Percentiles rank a stretch among this genome's conserved stretches.
Conservation (phyloP, 2,113 vertebrate genomes). For the Hirundichthys speculiger region DNA sequence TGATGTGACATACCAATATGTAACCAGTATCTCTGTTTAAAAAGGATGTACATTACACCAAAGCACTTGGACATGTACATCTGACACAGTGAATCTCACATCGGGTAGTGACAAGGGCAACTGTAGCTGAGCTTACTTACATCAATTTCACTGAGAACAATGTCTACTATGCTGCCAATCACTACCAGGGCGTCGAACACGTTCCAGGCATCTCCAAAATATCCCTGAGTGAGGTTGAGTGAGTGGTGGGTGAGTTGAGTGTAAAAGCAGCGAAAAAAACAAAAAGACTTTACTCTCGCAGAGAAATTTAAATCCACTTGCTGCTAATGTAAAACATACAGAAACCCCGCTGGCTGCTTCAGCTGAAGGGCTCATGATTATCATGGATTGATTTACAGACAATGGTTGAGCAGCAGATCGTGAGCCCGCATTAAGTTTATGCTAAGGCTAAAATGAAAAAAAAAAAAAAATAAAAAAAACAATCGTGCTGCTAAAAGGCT, state of each 20-base stretch:
- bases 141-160: slow-evolving; percentile 98
- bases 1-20: too few species aligned
- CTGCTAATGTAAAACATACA: slow-evolving; percentile 14
- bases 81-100: neutral
- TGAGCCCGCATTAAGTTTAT: slow-evolving; percentile 2
- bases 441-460: slow-evolving; percentile 22
- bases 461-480: slow-evolving; percentile 11
- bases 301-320: slow-evolving; percentile 18
- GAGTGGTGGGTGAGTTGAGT: slow-evolving; percentile 45
- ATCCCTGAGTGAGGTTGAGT: slow-evolving; percentile 89
- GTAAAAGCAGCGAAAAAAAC: slow-evolving; percentile 29
- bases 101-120: neutral
- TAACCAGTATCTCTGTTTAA: neutral
- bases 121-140: slow-evolving; percentile 87
- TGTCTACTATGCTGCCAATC: slow-evolving; percentile 99
- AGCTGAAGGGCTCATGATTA: slow-evolving; percentile 27
- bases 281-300: slow-evolving; percentile 23
- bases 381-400: neutral
- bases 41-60: neutral
- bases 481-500: too few species aligned
- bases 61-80: neutral
- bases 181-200: slow-evolving; percentile 99
- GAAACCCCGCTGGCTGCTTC: slow-evolving; percentile 19
- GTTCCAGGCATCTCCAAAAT: slow-evolving; percentile 99
- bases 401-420: slow-evolving; percentile 9